A percentile compares a stretch with the other conserved stretches of the same genome.
Evolutionary conservation across 2,797 vertebrate genomes (phyloP).

Genomic region (Taenioides sp.): DNA sequence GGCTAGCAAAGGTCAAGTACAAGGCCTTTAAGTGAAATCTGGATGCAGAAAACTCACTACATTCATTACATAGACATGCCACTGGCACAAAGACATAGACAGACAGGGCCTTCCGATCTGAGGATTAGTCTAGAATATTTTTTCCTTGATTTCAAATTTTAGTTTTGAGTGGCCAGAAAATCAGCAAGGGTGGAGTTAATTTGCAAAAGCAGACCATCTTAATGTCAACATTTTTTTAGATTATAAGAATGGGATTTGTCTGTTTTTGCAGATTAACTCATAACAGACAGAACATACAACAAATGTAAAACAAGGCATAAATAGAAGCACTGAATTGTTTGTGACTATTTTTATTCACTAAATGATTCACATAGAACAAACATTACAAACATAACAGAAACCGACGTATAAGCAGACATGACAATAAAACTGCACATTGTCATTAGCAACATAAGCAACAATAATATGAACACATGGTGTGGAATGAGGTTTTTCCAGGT

Average conservation of each 20-base stretch:
- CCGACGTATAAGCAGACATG: not conserved
- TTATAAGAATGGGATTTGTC: not conserved
- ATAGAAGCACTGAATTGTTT: not conserved
- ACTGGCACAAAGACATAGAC: not conserved
- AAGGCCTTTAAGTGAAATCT: not conserved
- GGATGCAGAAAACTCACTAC: not conserved
- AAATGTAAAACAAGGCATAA: not conserved
- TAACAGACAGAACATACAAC: not conserved
- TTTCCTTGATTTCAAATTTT: not conserved
- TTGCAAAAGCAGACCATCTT: not conserved
- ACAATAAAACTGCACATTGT: not conserved
- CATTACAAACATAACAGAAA: not conserved
- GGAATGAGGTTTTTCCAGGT: not conserved
- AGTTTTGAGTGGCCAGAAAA: not conserved
- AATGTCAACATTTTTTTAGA: no score
- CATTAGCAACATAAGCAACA: no score
- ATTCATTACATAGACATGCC: not conserved
- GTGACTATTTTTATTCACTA: not conserved
- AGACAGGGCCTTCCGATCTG: not conserved
- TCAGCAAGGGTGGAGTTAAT: not conserved
- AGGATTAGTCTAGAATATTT: not conserved
- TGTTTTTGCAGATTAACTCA: not conserved
- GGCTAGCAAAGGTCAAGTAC: not conserved
- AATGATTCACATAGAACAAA: not conserved
- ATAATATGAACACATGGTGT: not conserved